Evolutionary conservation across 2,888 invertebrate species (phyloP).

Genomic region (Flexamia atlantica): DNA sequence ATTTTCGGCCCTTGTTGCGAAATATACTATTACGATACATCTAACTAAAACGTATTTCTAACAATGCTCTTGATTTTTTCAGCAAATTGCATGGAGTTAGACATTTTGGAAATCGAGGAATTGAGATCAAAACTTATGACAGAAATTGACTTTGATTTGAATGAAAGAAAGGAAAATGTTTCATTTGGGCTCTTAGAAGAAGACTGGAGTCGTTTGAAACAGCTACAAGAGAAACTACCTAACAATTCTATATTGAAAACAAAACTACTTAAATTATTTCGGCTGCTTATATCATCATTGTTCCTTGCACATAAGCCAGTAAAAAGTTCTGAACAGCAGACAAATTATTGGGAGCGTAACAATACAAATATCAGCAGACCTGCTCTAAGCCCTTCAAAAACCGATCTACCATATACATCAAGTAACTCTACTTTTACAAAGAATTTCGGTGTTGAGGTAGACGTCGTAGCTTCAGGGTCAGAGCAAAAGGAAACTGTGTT

Average conservation of each 20-base stretch:
- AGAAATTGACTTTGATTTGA: neutral
- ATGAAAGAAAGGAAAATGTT: neutral
- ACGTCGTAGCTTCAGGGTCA: no score
- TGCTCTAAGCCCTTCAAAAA: no score
- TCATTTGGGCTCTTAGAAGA: conserved; percentile 29
- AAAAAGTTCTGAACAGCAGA: neutral
- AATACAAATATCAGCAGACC: no score
- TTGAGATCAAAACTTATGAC: neutral
- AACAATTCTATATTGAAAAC: neutral
- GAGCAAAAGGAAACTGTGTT: no score
- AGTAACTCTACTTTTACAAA: no score
- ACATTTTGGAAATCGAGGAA: conserved; percentile 10
- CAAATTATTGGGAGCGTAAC: no score
- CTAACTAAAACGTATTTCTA: no score
- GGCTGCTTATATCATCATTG: neutral
- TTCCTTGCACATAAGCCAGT: neutral
- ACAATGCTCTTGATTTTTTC: neutral
- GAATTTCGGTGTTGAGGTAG: no score
- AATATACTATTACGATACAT: no score
- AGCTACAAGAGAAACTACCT: neutral
- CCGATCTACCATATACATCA: no score
- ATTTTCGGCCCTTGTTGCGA: no score
- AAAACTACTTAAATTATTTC: neutral
- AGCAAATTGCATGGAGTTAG: conserved; percentile 14
- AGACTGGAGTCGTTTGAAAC: conserved; percentile 20